Conservation (phyloP, 2,888 invertebrate genomes). For the Drosophila emarginata region DNA sequence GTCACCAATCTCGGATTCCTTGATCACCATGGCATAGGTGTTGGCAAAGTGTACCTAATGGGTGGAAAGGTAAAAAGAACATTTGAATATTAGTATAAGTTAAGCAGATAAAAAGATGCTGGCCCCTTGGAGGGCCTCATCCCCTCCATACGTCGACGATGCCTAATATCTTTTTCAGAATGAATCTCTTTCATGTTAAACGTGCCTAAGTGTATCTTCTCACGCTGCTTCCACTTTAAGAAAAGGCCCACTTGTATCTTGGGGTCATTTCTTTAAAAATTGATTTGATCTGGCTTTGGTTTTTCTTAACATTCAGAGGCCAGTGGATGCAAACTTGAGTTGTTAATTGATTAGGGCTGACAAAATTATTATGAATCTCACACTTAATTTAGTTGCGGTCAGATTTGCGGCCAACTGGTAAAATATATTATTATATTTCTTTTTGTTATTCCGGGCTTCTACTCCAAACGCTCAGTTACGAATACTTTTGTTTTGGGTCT, state of each 20-base stretch:
- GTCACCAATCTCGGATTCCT: constrained; percentile 81
- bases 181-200: constrained; percentile 23
- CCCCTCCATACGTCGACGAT: not conserved
- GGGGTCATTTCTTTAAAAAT: constrained; percentile 19
- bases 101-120: constrained; percentile 2
- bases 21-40: constrained; percentile 82
- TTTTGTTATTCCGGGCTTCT: not conserved
- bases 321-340: not conserved
- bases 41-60: constrained; percentile 87
- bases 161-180: not conserved
- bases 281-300: constrained; percentile 8
- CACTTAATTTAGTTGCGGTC: not conserved
- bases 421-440: not conserved
- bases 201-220: constrained; percentile 29
- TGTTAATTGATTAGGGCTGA: not conserved
- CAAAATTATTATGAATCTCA: not conserved
- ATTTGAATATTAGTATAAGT: constrained; percentile 23
- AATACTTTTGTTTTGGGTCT: not conserved
- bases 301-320: not conserved
- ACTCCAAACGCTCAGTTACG: too few relatives aligned
- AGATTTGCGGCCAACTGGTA: not conserved
- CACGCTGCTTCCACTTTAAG: constrained; percentile 25
- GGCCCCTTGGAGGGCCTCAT: not conserved
- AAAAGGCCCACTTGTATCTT: constrained; percentile 28
- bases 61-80: constrained; percentile 32